These are phyloP conservation scores for Drosophila ezoana DNA, from an alignment of 2,888 invertebrate species.

Conservation along the genomic window DNA sequence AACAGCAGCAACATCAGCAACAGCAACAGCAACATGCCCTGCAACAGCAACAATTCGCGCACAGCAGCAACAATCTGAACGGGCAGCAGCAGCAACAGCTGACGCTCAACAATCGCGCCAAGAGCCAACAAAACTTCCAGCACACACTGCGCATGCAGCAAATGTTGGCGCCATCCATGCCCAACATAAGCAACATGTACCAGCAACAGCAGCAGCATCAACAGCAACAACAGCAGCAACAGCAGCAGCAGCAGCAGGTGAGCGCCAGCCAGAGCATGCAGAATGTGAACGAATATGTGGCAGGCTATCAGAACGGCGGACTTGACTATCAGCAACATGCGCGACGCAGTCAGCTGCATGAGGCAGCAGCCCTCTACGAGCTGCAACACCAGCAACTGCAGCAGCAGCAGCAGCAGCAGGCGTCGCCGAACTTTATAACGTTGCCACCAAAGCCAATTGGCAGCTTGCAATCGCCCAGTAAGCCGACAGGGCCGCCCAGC, in stretches of 20 bases:
- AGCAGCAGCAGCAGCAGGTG: constrained; percentile 67
- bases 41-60: constrained; percentile 79
- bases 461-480: constrained; percentile 82
- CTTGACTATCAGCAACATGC: constrained; percentile 69
- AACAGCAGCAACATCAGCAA: constrained; percentile 77
- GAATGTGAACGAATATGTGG: constrained; percentile 81
- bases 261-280: constrained; percentile 85
- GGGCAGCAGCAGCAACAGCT: constrained; percentile 64
- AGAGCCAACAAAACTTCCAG: constrained; percentile 81
- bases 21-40: constrained; percentile 74
- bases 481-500: constrained; percentile 75
- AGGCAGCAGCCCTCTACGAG: constrained; percentile 86
- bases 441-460: constrained; percentile 80
- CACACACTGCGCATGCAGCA: constrained; percentile 84
- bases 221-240: constrained; percentile 70
- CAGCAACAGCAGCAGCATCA: constrained; percentile 77
- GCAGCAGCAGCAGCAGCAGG: constrained; percentile 85
- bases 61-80: constrained; percentile 83
- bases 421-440: constrained; percentile 82
- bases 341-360: constrained; percentile 85
- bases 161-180: constrained; percentile 85
- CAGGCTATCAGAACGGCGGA: constrained; percentile 71
- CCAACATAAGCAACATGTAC: constrained; percentile 84
- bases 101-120: constrained; percentile 79
- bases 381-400: constrained; percentile 60